phyloP scores from a whole-genome alignment of 2,888 invertebrate species.

The Latrodectus elegans region DNA sequence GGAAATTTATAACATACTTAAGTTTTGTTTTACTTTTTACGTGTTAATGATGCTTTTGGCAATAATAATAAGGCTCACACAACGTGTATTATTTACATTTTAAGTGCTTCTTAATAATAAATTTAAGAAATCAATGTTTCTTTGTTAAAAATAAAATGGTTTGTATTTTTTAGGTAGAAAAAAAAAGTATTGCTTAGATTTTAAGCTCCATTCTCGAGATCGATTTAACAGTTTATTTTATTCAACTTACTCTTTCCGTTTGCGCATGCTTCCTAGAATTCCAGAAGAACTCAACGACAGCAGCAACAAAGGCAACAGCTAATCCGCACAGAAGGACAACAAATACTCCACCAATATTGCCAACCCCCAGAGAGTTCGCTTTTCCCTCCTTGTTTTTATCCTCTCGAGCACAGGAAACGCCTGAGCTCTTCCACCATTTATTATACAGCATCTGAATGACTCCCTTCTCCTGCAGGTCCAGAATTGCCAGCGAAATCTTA shows the following conservation, averaged over 20 bases:
- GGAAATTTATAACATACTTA: too few relatives aligned
- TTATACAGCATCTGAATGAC: constrained; percentile 94
- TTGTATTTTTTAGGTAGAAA: too few relatives aligned
- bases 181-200: too few relatives aligned
- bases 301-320: constrained; percentile 91
- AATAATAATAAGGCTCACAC: too few relatives aligned
- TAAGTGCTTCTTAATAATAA: too few relatives aligned
- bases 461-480: constrained; percentile 94
- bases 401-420: constrained; percentile 90
- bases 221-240: background rate
- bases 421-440: constrained; percentile 98
- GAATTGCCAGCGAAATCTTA: constrained; percentile 93
- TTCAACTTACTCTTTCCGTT: constrained; percentile 69
- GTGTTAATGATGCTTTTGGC: too few relatives aligned
- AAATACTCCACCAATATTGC: constrained; percentile 94
- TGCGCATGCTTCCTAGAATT: constrained; percentile 91
- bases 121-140: too few relatives aligned
- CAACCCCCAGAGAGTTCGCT: constrained; percentile 93
- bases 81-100: too few relatives aligned
- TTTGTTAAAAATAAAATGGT: too few relatives aligned
- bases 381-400: constrained; percentile 90
- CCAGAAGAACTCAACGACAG: constrained; percentile 95
- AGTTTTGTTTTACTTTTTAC: too few relatives aligned
- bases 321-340: constrained; percentile 95
- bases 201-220: too few relatives aligned